phyloP scores from a whole-genome alignment of 2,113 vertebrate species.

The Paralichthys olivaceus region DNA sequence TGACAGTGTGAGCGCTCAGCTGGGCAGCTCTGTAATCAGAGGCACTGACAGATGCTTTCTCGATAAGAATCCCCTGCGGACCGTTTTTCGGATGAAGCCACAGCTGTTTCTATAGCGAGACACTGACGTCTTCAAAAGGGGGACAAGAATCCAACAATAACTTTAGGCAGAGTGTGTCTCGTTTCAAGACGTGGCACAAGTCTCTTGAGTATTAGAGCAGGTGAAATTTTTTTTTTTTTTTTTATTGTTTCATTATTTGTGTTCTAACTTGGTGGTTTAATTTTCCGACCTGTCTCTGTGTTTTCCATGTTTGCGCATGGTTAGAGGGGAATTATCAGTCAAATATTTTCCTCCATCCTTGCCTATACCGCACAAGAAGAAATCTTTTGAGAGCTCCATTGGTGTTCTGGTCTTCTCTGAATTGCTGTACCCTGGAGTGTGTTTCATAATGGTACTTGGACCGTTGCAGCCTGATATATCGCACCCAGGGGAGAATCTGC shows the following conservation, averaged over 20 bases:
- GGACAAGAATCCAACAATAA: conserved; percentile 53
- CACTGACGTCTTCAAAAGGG: conserved; percentile 61
- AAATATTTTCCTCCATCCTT: conserved; percentile 28
- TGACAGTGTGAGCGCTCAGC: conserved; percentile 61
- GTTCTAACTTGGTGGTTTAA: background rate
- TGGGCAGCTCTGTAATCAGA: conserved; percentile 68
- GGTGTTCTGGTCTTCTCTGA: conserved; percentile 77
- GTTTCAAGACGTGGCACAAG: conserved; percentile 11
- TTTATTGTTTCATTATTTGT: background rate
- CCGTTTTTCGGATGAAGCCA: conserved; percentile 52
- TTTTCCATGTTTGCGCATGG: conserved; percentile 38
- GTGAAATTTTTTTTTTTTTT: background rate
- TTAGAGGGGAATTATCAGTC: conserved; percentile 44
- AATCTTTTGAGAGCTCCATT: conserved; percentile 62
- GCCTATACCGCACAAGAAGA: conserved; percentile 76
- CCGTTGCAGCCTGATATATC: conserved; percentile 74
- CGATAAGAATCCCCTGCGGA: conserved; percentile 67
- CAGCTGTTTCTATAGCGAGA: conserved; percentile 53
- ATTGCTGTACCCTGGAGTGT: conserved; percentile 75
- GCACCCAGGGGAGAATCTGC: conserved; percentile 76
- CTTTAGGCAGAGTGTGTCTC: conserved; percentile 16
- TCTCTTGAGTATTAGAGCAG: conserved; percentile 21
- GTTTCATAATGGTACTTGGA: conserved; percentile 76
- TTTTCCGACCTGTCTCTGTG: background rate
- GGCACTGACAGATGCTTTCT: conserved; percentile 79